phyloP scores from a whole-genome alignment of 2,113 vertebrate species.

The Dromaius novaehollandiae region DNA sequence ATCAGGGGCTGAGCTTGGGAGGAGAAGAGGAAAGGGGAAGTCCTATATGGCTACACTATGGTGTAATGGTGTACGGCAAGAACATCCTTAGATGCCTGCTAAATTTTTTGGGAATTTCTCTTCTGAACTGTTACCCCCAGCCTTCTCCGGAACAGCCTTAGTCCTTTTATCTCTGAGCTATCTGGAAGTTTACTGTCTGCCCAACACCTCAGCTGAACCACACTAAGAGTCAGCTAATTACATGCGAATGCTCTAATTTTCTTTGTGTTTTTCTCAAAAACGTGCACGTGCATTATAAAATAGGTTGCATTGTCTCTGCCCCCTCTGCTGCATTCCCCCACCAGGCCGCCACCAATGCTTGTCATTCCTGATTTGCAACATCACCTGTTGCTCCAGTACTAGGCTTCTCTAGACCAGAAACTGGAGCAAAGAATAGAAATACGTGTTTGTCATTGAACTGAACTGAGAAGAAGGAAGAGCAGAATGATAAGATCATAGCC shows the following conservation, averaged over 20 bases:
- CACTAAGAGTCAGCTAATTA: conserved; percentile 60
- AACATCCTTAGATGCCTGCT: conserved; percentile 2
- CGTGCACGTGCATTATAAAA: background rate
- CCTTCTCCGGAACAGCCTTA: background rate
- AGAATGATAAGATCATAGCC: conserved; percentile 65
- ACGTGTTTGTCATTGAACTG: conserved; percentile 64
- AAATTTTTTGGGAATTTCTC: conserved; percentile 40
- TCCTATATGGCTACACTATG: background rate
- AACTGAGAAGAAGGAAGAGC: conserved; percentile 60
- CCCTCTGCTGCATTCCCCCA: background rate
- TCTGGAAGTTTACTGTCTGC: conserved; percentile 15
- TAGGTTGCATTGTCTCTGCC: background rate
- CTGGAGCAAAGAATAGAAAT: conserved; percentile 53
- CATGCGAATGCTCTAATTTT: conserved; percentile 40
- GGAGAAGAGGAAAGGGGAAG: background rate
- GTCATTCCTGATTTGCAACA: conserved; percentile 54
- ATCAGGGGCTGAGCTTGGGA: background rate
- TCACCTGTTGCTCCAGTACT: conserved; percentile 33
- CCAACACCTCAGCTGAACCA: conserved; percentile 45
- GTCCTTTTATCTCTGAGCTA: conserved; percentile 6
- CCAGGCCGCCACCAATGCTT: background rate
- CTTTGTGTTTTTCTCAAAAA: conserved; percentile 26
- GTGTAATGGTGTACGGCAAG: background rate
- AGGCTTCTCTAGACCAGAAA: conserved; percentile 28
- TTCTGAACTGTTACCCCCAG: conserved; percentile 11